Percentiles rank a stretch among this genome's conserved stretches.
Conservation (phyloP, 2,888 invertebrate species). For the Sphaerolaimus hirsutus region DNA sequence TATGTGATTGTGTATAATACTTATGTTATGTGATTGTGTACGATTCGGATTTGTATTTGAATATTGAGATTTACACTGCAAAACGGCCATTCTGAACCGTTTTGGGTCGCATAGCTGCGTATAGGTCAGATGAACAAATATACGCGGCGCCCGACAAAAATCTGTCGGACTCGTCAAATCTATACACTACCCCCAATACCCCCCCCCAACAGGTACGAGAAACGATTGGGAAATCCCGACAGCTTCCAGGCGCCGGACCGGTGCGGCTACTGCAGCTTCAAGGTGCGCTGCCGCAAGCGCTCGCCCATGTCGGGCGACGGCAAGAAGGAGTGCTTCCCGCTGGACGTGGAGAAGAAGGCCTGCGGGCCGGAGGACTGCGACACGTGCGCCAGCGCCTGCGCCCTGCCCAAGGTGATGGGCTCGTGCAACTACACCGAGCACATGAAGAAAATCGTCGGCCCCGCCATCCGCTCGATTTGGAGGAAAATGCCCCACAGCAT, state of each 20-base stretch:
- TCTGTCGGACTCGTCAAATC: too few species aligned
- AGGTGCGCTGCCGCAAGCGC: conserved; percentile 3
- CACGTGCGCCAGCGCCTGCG: not conserved
- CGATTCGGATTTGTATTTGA: too few species aligned
- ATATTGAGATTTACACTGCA: too few species aligned
- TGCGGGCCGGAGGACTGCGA: conserved; percentile 3
- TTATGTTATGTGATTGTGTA: too few species aligned
- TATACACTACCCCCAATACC: too few species aligned
- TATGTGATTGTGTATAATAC: too few species aligned
- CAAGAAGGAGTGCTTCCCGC: conserved; percentile 3
- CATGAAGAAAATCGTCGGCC: not conserved
- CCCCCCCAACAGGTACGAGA: not conserved
- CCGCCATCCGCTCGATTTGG: not conserved
- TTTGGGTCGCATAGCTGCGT: too few species aligned
- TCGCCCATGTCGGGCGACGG: not conserved
- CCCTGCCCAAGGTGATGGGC: conserved; percentile 2
- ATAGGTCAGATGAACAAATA: too few species aligned
- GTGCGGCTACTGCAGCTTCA: conserved; percentile 5
- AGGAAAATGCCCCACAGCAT: not conserved
- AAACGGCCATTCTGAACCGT: too few species aligned
- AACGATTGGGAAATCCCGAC: not conserved
- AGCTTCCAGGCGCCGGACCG: not conserved
- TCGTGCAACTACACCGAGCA: not conserved
- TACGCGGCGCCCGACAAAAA: too few species aligned
- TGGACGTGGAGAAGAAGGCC: conserved; percentile 3